Conservation (phyloP, 2,797 vertebrate species). For the Xerus rutilus region DNA sequence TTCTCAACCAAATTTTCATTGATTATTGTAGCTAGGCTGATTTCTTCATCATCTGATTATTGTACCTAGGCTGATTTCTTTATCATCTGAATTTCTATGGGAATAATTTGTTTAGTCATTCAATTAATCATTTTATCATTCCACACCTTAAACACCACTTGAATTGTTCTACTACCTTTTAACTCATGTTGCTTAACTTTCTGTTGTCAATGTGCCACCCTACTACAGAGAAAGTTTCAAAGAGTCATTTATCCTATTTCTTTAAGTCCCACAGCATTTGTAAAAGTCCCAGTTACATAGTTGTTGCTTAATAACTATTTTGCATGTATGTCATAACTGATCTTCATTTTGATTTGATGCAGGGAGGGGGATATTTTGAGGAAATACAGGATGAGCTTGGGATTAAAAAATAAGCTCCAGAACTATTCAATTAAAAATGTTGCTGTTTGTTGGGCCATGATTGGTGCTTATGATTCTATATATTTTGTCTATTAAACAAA, state of each 20-base stretch:
- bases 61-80: background rate
- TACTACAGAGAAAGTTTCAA: constrained; percentile 20
- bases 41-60: constrained; percentile 21
- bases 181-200: background rate
- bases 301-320: constrained; percentile 30
- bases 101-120: constrained; percentile 49
- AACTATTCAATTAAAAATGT: constrained; percentile 37
- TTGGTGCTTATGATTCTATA: constrained; percentile 14
- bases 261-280: background rate
- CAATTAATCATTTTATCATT: background rate
- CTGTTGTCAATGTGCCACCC: background rate
- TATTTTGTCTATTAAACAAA: constrained; percentile 51
- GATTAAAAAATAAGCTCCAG: constrained; percentile 13
- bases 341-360: constrained; percentile 44
- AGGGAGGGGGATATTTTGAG: background rate
- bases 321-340: background rate
- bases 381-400: background rate
- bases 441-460: background rate
- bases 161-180: background rate
- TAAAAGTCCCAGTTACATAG: constrained; percentile 37
- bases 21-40: background rate
- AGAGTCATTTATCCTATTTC: constrained; percentile 20
- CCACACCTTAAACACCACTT: background rate
- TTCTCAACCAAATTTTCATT: background rate
- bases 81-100: background rate